A percentile compares a stretch with the other conserved stretches of the same genome.
Conservation (phyloP, 2,113 vertebrate species). For the Empidonax traillii region DNA sequence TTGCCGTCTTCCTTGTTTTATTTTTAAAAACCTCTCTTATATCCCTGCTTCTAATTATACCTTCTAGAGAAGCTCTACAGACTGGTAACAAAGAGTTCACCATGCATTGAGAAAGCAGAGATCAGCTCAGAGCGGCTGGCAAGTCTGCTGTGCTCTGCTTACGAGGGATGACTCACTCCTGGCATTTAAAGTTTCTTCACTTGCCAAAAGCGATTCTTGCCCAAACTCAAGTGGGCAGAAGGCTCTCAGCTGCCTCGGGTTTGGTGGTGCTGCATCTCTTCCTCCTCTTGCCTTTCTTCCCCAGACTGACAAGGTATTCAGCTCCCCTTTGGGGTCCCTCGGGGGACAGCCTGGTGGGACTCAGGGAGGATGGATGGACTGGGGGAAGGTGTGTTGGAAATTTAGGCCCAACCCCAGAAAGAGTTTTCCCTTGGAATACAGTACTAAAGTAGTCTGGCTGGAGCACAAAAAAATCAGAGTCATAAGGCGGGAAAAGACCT, state of each 20-base stretch:
- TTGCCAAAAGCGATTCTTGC: background rate
- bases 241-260: fast-evolving
- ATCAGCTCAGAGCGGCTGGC: background rate
- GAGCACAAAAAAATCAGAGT: background rate
- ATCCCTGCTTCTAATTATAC: background rate
- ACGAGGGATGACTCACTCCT: background rate
- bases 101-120: background rate
- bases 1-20: background rate
- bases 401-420: background rate
- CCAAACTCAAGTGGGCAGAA: background rate
- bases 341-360: background rate
- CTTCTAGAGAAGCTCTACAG: background rate
- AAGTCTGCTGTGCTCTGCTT: background rate
- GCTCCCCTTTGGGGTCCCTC: background rate
- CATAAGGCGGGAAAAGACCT: background rate
- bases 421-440: background rate
- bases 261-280: background rate
- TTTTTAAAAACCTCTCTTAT: background rate
- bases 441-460: background rate
- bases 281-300: background rate
- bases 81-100: background rate
- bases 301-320: background rate
- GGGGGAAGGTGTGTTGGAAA: background rate
- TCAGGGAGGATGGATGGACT: background rate
- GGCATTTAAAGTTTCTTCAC: background rate